These are phyloP conservation scores for Elmis aenea DNA, from an alignment of 2,888 invertebrate genomes.

Conservation along the genomic window DNA sequence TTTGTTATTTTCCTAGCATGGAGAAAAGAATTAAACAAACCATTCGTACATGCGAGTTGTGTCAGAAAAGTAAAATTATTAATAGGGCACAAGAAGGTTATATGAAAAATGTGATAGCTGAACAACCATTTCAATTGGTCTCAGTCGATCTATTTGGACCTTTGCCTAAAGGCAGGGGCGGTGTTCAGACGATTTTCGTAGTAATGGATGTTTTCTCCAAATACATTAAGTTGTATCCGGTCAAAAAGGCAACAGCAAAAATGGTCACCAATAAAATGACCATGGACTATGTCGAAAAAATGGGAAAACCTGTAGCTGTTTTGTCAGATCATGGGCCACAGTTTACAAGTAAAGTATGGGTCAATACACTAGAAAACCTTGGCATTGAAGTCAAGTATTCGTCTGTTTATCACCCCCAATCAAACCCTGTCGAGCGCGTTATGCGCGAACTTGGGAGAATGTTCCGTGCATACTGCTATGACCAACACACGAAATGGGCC, in stretches of 20 bases:
- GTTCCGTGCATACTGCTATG: slow-evolving; percentile 5
- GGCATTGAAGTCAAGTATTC: slow-evolving; percentile 1
- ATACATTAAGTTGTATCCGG: no score
- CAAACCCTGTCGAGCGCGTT: slow-evolving; percentile 2
- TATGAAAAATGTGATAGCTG: background rate
- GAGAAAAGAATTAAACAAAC: slow-evolving; percentile 1
- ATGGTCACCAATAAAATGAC: background rate
- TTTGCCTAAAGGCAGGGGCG: slow-evolving; percentile 1
- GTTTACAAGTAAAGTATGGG: slow-evolving; percentile 4
- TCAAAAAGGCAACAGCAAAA: background rate
- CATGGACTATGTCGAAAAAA: slow-evolving; percentile 2
- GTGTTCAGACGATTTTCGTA: background rate
- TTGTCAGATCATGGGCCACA: slow-evolving; percentile 7
- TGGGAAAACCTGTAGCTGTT: background rate
- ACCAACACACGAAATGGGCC: slow-evolving; percentile 1
- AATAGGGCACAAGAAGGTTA: background rate
- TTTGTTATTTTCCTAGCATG: slow-evolving; percentile 2
- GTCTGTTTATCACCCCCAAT: slow-evolving; percentile 2
- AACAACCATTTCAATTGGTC: background rate
- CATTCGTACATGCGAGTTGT: background rate
- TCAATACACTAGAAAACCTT: background rate
- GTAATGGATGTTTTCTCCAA: slow-evolving; percentile 1
- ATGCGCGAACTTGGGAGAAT: slow-evolving; percentile 1
- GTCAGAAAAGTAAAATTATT: slow-evolving; percentile 1
- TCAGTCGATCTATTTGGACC: slow-evolving; percentile 4